Evolutionary conservation across 2,113 vertebrate species (phyloP).

Genomic region (Bambusicola thoracicus): DNA sequence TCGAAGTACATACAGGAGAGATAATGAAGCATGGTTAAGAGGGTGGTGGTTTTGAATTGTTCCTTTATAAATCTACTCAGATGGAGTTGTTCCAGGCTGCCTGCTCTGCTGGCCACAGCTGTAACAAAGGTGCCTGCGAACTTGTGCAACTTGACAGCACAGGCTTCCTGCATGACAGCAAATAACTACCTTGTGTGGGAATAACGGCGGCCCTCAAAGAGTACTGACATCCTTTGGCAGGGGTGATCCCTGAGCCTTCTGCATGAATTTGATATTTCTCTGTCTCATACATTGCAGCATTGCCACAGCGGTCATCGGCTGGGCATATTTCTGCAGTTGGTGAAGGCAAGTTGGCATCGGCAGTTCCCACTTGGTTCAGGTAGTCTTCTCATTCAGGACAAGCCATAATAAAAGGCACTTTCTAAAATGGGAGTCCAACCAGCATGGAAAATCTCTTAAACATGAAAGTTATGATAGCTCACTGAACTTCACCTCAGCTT

Average conservation of each 20-base stretch:
- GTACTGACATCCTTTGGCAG: background rate
- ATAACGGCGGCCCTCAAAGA: background rate
- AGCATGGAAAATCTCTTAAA: background rate
- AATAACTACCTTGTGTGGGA: background rate
- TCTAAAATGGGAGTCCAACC: background rate
- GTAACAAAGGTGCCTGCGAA: background rate
- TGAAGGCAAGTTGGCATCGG: background rate
- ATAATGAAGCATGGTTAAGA: background rate
- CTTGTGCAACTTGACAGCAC: background rate
- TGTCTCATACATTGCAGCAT: background rate
- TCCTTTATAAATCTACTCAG: background rate
- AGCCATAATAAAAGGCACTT: background rate
- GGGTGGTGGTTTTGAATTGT: background rate
- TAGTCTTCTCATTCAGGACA: background rate
- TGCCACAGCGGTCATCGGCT: too few species aligned
- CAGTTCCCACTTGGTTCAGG: rapidly evolving
- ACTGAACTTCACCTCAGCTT: background rate
- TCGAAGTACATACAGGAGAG: background rate
- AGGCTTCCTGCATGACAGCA: background rate
- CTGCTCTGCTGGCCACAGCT: background rate
- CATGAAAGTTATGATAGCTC: background rate
- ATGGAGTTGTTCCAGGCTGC: background rate
- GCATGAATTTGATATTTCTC: background rate
- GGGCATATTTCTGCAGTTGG: background rate
- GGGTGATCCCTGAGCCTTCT: background rate